Conservation (phyloP, 1,140 invertebrate species). For the silkworm (Bombyx mori) region ASM3026992v2 NC_085130.1:4796001-4796500, state of each 20-base stretch:
- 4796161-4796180: slow-evolving; percentile 39
- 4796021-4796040: no score
- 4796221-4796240: slow-evolving; percentile 13
- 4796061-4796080: no score
- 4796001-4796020: no score
- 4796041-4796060: no score
- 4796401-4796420: no score
- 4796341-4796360: neutral
- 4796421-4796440: no score
- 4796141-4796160: slow-evolving; percentile 50
- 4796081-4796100: no score
- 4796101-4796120: no score
- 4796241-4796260: neutral
- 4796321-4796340: neutral
- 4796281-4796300: neutral
- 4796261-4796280: slow-evolving; percentile 5
- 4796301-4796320: neutral
- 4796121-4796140: slow-evolving; percentile 36
- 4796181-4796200: neutral
- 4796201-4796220: slow-evolving; percentile 13
- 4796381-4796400: no score
- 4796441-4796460: no score
- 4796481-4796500: no score
- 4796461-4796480: no score
- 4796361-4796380: neutral